Base-by-base conservation (phyloP, 2,888 invertebrate genomes). In the Thereva unica region DNA sequence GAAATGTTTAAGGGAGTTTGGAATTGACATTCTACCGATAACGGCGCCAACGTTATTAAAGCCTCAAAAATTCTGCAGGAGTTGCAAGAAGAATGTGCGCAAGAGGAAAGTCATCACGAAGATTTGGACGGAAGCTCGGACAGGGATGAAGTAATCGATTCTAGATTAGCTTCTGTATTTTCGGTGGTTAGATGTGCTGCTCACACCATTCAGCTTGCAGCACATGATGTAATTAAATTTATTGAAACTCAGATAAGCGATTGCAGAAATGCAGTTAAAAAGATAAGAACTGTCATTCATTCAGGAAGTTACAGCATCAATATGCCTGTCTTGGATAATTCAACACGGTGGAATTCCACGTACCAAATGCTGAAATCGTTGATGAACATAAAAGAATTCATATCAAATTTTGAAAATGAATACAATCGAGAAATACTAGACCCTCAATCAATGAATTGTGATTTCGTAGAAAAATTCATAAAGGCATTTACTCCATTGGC, bases 381-480 rank as follows among this genome's bases (percentile, higher is more conserved):
- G 34, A 9, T 34, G 35, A 52, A 54, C 2, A 23, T 23, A 2
- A 23, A 23, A 23, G 23, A 23, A 23, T 23, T 23, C 23, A 23
- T 23, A 37, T 38, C 2, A n/a, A 38, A 54, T 7, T 40, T 54
- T 54, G 54, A 54, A 54, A 54, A 40, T 54, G 38, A 54, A 12
- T 37, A 37, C 8, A 40, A 54, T 54, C 9, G 40, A 37, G 40
- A 38, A 37, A 54, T 38, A 38, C 9, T 54, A 37, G 38, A 54
- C 12, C 23, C 50, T 5, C 50, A 50, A 50, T 5, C 50, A 50
- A 4, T 54, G 38, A 54, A 54, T 10, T 54, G 54, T 38, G 9
- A 40, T 54, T 54, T 54, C 54, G 37, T 54, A 4, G 38, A 37
- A 54, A 54, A 54, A 6, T 54, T 54, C 50, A 50, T 50, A 23